Conservation (phyloP, 2,888 invertebrate species). For the Drosophila anomalipes region DNA sequence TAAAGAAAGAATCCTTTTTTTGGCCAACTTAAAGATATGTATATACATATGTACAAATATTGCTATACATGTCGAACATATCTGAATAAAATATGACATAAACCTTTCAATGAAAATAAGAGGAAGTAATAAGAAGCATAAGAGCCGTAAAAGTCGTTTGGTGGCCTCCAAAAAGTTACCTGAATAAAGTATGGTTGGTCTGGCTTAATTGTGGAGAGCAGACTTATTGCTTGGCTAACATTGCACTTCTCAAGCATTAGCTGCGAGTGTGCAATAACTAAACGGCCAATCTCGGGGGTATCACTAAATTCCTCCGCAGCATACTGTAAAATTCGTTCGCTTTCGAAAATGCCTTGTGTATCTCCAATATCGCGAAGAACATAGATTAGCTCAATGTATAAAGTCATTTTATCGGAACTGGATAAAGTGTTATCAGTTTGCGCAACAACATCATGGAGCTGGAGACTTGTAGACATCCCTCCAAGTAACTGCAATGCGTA, state of each 20-base stretch:
- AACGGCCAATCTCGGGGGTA: slow-evolving; percentile 93
- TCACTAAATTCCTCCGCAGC: slow-evolving; percentile 90
- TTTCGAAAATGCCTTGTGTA: slow-evolving; percentile 88
- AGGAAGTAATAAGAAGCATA: no score
- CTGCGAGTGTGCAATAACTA: slow-evolving; percentile 94
- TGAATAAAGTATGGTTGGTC: slow-evolving; percentile 93
- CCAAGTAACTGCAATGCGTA: slow-evolving; percentile 90
- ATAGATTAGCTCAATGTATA: slow-evolving; percentile 94
- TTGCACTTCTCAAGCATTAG: slow-evolving; percentile 92
- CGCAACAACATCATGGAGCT: slow-evolving; percentile 27
- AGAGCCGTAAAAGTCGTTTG: background rate
- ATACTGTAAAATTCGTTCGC: slow-evolving; percentile 91
- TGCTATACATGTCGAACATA: no score
- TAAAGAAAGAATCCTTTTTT: background rate
- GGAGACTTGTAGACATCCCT: slow-evolving; percentile 68
- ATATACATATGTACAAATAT: no score
- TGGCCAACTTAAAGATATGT: no score
- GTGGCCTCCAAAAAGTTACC: slow-evolving; percentile 83
- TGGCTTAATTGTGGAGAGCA: slow-evolving; percentile 91
- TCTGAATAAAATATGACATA: no score
- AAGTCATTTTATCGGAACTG: slow-evolving; percentile 92
- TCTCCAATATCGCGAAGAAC: slow-evolving; percentile 66
- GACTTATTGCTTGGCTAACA: slow-evolving; percentile 91
- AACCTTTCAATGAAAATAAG: no score
- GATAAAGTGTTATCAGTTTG: slow-evolving; percentile 84